phyloP scores from a whole-genome alignment of 23 tunicate species.

The Phallusia fumigata region DNA sequence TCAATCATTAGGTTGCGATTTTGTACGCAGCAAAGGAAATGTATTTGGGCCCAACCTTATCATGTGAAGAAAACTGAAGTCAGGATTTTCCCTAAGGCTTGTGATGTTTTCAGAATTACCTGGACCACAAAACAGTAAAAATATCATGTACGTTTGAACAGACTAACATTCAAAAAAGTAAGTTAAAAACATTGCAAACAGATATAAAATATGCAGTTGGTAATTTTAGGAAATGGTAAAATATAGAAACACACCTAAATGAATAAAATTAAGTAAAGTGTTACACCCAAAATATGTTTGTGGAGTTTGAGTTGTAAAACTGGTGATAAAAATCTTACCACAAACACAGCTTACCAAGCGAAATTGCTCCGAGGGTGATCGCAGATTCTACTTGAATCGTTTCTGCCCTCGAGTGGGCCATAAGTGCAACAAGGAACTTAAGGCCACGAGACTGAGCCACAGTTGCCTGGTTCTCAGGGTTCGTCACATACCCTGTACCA shows the following conservation, averaged over 20 bases:
- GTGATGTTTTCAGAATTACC: slow-evolving; percentile 69
- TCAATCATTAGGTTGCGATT: too few relatives aligned
- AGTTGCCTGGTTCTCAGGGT: slow-evolving; percentile 56
- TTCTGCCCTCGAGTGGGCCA: slow-evolving; percentile 78
- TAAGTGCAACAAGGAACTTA: slow-evolving; percentile 76
- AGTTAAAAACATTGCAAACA: too few relatives aligned
- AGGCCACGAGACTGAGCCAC: slow-evolving; percentile 79
- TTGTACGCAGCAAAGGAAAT: too few relatives aligned
- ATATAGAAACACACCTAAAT: too few relatives aligned
- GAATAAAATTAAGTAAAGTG: too few relatives aligned
- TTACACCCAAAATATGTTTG: too few relatives aligned
- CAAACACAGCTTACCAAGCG: slow-evolving; percentile 44
- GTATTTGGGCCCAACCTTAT: too few relatives aligned
- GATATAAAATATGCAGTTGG: too few relatives aligned
- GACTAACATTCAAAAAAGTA: too few relatives aligned
- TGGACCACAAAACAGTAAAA: not conserved
- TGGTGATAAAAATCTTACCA: not conserved
- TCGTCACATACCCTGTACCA: slow-evolving; percentile 80
- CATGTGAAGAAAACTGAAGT: slow-evolving; percentile 70
- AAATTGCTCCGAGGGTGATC: slow-evolving; percentile 64
- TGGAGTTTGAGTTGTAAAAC: too few relatives aligned
- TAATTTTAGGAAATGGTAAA: too few relatives aligned
- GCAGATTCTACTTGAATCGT: slow-evolving; percentile 82
- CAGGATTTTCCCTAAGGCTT: slow-evolving; percentile 60
- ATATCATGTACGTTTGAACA: too few relatives aligned